Percentiles rank a stretch among this genome's conserved stretches.
Conservation (phyloP, 2,888 invertebrate genomes). For the Eupeodes latifasciatus region DNA sequence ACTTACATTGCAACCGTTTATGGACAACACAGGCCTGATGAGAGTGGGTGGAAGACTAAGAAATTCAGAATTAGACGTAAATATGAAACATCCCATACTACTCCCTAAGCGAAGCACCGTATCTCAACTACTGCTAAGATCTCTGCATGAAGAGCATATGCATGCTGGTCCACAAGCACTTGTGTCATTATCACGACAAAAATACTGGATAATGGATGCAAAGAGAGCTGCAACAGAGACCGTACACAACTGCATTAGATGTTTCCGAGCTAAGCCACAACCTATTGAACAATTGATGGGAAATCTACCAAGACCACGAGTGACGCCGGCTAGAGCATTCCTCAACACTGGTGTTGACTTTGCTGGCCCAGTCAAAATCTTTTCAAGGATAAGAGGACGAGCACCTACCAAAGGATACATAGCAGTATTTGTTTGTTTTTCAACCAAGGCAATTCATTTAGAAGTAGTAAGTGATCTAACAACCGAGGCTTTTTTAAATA, state of each 20-base stretch:
- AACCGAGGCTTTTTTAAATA: constrained; percentile 14
- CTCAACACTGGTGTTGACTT: constrained; percentile 34
- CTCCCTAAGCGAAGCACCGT: background rate
- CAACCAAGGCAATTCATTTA: constrained; percentile 37
- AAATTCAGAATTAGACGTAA: constrained; percentile 1
- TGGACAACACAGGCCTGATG: background rate
- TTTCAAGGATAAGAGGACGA: constrained; percentile 28
- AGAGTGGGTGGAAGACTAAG: background rate
- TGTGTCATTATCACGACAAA: background rate
- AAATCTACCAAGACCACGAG: constrained; percentile 16
- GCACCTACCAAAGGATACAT: constrained; percentile 43
- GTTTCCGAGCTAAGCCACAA: background rate
- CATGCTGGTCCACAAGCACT: constrained; percentile 9
- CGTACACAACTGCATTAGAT: constrained; percentile 28
- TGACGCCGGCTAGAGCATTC: constrained; percentile 21
- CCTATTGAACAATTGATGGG: constrained; percentile 28
- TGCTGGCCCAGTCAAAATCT: constrained; percentile 64
- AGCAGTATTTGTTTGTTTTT: background rate
- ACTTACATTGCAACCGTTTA: background rate
- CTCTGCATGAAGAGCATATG: constrained; percentile 1
- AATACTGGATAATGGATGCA: constrained; percentile 4
- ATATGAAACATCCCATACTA: background rate
- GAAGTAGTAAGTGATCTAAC: constrained; percentile 45
- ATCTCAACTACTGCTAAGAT: background rate
- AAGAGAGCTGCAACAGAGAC: background rate